phyloP scores from a whole-genome alignment of 37 sponge, comb jelly and placozoan genomes.

The Agelas oroides region DNA sequence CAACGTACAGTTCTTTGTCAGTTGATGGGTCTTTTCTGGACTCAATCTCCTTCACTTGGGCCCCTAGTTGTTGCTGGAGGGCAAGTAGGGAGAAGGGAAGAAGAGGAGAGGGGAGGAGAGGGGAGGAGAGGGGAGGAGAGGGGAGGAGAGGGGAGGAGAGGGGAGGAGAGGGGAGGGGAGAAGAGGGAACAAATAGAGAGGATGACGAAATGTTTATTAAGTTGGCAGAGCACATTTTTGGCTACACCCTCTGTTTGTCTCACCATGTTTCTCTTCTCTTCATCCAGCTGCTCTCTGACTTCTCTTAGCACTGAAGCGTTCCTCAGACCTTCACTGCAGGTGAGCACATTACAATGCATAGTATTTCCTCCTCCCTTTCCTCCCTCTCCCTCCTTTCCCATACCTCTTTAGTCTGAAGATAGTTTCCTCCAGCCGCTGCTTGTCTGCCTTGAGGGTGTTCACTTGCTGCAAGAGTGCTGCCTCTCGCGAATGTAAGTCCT shows the following conservation, averaged over 20 bases:
- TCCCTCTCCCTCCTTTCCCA: too few species aligned
- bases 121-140: not conserved
- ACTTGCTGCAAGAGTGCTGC: slow-evolving; percentile 22
- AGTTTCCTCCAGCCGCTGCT: slow-evolving; percentile 71
- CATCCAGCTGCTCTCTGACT: slow-evolving; percentile 45
- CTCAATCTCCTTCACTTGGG: slow-evolving; percentile 6
- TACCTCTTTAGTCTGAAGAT: slow-evolving; percentile 61
- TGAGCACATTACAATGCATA: too few species aligned
- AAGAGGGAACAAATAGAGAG: not conserved
- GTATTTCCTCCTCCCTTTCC: too few species aligned
- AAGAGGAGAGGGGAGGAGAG: too few species aligned
- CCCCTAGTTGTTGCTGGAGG: not conserved
- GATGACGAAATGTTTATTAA: too few species aligned
- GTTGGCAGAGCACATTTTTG: too few species aligned
- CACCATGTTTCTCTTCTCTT: slow-evolving; percentile 46
- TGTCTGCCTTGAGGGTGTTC: too few species aligned
- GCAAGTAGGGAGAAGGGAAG: not conserved
- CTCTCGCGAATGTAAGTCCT: slow-evolving; percentile 29
- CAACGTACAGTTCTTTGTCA: slow-evolving; percentile 16
- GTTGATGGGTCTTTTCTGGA: slow-evolving; percentile 10
- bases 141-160: too few species aligned
- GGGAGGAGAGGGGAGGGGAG: not conserved
- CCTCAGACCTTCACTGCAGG: too few species aligned
- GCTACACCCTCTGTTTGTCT: too few species aligned
- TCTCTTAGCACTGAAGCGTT: slow-evolving; percentile 33